Base-by-base conservation (phyloP, 2,113 vertebrate species). In the Myxocyprinus asiaticus region DNA sequence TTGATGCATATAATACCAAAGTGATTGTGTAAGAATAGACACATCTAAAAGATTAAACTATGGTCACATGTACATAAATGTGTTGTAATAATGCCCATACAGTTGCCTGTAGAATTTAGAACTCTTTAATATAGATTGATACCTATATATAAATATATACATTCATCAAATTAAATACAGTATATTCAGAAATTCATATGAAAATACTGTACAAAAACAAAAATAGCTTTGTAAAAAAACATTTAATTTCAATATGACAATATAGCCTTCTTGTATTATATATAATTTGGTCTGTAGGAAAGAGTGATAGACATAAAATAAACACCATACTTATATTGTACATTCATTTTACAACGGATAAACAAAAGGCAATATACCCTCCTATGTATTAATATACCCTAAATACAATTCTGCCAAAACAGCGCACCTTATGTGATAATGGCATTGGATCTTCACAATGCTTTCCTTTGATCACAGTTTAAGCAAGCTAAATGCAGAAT, bases 171-270 rank as follows among this genome's bases (percentile, higher is more conserved):
- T 43, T 94, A 95, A 94, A 95, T 92, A 33, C 22, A 33, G 22
- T 33, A 93, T 88, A 64, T 63, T 77, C 17, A 77, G 59, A 71
- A 66, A 73, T 77, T 17, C 17, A 73, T 82, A 82, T 64, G 78
- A 89, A 95, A 94, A 95, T 94, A 95, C 92, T 95, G 91, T 96
- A 96, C 94, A 96, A 96, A 94, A 93, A 92, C 89, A 89, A 33
- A 94, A 94, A 93, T 91, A 92, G 88, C 92, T 95, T 94, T 94
- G 93, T 96, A 94, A 92, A 96, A n/a, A 33, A 95, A 96, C 93
- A 95, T 95, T 95, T 93, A 91, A 93, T 91, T 83, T 77, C 78
- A 67, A 91, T 94, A 85, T 86, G 84, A 84, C 81, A 86, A 86
- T 86, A 87, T 85, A 83, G 84, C 74, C 61, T 85, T 68, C 73